Evolutionary conservation across 2,797 vertebrate genomes (phyloP).

Genomic region (Spheniscus humboldti): DNA sequence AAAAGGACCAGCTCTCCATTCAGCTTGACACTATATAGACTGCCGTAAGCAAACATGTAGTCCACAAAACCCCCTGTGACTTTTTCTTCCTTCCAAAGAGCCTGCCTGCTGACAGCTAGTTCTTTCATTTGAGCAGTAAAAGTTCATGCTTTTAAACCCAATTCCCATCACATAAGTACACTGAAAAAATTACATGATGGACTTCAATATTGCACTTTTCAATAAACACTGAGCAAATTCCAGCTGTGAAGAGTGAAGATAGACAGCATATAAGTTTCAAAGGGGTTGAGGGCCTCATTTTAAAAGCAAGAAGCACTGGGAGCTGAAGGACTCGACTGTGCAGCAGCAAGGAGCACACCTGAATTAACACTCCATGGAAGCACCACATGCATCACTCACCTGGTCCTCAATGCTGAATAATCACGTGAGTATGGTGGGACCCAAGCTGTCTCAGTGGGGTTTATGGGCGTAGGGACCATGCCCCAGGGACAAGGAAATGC

Average conservation of each 20-base stretch:
- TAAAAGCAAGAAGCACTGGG: background rate
- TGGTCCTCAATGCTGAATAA: rapidly evolving
- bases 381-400: rapidly evolving
- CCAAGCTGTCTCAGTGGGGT: background rate
- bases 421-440: rapidly evolving
- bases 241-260: background rate
- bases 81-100: background rate
- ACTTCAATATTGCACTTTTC: background rate
- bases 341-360: background rate
- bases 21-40: background rate
- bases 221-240: background rate
- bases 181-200: background rate
- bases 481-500: background rate
- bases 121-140: background rate
- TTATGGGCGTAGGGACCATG: background rate
- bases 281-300: background rate
- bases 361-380: background rate
- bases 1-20: background rate
- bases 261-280: background rate
- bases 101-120: background rate
- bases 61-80: background rate
- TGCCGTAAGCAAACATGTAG: background rate
- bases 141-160: background rate
- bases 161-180: background rate
- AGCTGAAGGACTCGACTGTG: background rate